A percentile compares a stretch with the other conserved stretches of the same genome.
These are phyloP conservation scores for Carassius carassius DNA, from an alignment of 2,113 vertebrate species.

Conservation along the genomic window DNA sequence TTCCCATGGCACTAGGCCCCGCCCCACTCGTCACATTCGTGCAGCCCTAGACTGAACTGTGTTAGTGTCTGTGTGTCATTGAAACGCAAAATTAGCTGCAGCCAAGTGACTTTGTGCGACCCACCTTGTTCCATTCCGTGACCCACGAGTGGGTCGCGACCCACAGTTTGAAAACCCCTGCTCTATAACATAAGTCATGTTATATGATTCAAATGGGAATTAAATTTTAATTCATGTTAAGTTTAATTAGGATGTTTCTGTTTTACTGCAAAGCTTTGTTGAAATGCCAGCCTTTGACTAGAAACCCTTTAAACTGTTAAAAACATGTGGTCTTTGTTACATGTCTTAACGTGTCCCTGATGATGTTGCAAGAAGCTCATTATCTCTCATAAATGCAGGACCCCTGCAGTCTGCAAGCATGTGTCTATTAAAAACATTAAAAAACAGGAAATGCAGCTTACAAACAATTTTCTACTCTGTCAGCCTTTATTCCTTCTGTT, in stretches of 20 bases:
- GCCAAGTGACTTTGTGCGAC: too few species aligned
- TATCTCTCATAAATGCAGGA: background rate
- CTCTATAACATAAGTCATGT: background rate
- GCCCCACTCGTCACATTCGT: too few species aligned
- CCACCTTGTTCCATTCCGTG: too few species aligned
- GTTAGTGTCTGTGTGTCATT: too few species aligned
- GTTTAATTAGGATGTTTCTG: background rate
- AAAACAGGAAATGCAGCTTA: conserved; percentile 2
- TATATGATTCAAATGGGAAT: background rate
- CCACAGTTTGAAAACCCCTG: too few species aligned
- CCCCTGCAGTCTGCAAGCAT: background rate
- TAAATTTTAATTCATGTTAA: background rate
- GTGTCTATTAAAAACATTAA: background rate
- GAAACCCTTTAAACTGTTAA: background rate
- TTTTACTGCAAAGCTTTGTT: background rate
- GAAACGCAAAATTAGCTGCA: too few species aligned
- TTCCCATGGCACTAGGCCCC: too few species aligned
- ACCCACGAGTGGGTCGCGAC: too few species aligned
- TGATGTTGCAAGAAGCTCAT: background rate
- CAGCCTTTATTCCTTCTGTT: background rate
- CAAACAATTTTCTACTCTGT: background rate
- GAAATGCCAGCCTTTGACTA: background rate
- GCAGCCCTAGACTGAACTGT: too few species aligned
- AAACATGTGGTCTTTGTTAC: background rate
- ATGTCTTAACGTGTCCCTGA: background rate